Evolutionary conservation across 1,140 invertebrate species (phyloP).

Genomic region (Leptinotarsa lineolata): DNA sequence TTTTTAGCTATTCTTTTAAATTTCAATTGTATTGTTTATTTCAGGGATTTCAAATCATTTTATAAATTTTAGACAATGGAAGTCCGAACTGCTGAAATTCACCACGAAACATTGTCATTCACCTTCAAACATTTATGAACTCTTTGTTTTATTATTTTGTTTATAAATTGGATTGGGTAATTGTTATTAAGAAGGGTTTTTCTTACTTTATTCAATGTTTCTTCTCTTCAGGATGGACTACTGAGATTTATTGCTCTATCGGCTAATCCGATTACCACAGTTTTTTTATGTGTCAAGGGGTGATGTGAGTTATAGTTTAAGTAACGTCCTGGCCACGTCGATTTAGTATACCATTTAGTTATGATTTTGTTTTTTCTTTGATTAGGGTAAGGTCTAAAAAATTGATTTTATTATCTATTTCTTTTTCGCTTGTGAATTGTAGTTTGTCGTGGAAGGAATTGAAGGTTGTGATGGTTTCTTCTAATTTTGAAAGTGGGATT

Average conservation of each 20-base stretch:
- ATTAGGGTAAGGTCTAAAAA: conserved; percentile 2
- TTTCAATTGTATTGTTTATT: too few relatives aligned
- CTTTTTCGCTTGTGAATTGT: too few relatives aligned
- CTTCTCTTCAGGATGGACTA: not conserved
- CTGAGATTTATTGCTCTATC: not conserved
- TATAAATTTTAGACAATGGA: too few relatives aligned
- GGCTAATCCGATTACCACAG: not conserved
- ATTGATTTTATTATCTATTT: conserved; percentile 21
- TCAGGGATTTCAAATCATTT: too few relatives aligned
- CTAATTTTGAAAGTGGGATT: too few relatives aligned
- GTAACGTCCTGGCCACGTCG: conserved; percentile 1
- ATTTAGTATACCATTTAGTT: conserved; percentile 6
- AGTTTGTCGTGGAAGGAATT: conserved; percentile 8
- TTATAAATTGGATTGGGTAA: conserved; percentile 11
- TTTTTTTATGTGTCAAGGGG: not conserved
- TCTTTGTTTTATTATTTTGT: conserved; percentile 1
- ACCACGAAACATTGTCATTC: too few relatives aligned
- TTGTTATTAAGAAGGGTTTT: not conserved
- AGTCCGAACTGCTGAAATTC: too few relatives aligned
- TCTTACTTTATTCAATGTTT: conserved; percentile 19
- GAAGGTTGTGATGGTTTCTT: conserved; percentile 10
- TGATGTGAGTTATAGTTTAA: conserved; percentile 3
- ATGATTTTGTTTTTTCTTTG: conserved; percentile 3
- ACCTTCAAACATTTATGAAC: too few relatives aligned
- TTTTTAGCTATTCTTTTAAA: too few relatives aligned